Percentiles rank a stretch among this genome's conserved stretches.
These are phyloP conservation scores for Heliconius sara DNA, from an alignment of 2,888 invertebrate species.

Conservation along the genomic window DNA sequence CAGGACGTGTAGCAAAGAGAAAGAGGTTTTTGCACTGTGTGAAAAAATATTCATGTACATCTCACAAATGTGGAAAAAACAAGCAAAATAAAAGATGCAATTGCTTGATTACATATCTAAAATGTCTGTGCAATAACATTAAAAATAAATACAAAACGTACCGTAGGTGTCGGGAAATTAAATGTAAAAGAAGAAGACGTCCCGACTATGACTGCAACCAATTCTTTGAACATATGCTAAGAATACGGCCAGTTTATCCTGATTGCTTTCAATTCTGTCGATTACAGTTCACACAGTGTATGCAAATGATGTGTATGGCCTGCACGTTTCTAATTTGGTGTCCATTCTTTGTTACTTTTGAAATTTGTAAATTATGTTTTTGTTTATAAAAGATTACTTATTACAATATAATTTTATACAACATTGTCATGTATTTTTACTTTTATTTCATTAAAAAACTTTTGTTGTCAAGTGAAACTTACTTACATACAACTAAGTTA, in stretches of 20 bases:
- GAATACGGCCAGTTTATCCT: slow-evolving; percentile 14
- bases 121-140: background rate
- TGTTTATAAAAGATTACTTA: slow-evolving; percentile 34
- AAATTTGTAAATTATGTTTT: slow-evolving; percentile 40
- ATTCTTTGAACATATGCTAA: slow-evolving; percentile 5
- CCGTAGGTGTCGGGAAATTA: background rate
- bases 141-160: background rate
- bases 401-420: background rate
- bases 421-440: background rate
- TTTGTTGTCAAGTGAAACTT: no score
- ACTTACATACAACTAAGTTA: no score
- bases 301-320: slow-evolving; percentile 29
- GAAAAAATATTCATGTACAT: background rate
- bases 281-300: slow-evolving; percentile 36
- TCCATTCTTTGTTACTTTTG: slow-evolving; percentile 42
- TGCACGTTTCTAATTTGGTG: slow-evolving; percentile 42
- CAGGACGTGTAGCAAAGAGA: background rate
- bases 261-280: slow-evolving; percentile 28
- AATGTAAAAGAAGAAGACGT: background rate
- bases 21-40: background rate
- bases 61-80: background rate
- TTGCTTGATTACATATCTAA: background rate
- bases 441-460: background rate
- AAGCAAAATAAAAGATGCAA: background rate
- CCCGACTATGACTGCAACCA: slow-evolving; percentile 2